Evolutionary conservation across 2,797 vertebrate genomes (phyloP).

Genomic region (Choloepus didactylus): DNA sequence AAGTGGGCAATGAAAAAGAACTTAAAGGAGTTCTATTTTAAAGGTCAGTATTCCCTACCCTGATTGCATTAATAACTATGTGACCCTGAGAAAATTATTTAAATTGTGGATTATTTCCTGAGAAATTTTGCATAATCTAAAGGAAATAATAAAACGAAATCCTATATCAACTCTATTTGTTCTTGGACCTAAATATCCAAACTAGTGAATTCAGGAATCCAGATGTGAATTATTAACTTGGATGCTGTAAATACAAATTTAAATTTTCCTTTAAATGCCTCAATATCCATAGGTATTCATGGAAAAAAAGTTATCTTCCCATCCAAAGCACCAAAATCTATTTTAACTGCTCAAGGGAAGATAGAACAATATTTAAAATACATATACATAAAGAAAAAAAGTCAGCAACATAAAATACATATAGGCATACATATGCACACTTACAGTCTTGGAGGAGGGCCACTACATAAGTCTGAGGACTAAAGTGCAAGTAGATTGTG

Average conservation of each 20-base stretch:
- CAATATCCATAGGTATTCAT: background rate
- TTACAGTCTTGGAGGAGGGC: background rate
- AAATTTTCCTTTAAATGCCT: slow-evolving; percentile 28
- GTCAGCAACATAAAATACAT: background rate
- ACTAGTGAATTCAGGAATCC: background rate
- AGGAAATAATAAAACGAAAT: slow-evolving; percentile 45
- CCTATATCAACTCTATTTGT: background rate
- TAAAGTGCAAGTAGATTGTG: background rate
- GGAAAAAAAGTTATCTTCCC: background rate
- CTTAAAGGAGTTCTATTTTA: slow-evolving; percentile 41
- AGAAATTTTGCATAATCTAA: slow-evolving; percentile 14
- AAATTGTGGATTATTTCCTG: slow-evolving; percentile 9
- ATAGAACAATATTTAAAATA: background rate
- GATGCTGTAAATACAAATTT: background rate
- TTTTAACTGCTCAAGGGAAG: slow-evolving; percentile 1
- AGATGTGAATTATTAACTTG: slow-evolving; percentile 52
- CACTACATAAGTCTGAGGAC: background rate
- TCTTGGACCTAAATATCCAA: background rate
- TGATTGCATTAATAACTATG: background rate
- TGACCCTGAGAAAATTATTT: slow-evolving; percentile 58
- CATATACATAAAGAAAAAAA: background rate
- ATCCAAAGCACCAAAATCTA: background rate
- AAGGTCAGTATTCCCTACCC: background rate
- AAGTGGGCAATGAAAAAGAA: background rate
- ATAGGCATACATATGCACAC: too few relatives aligned